phyloP scores from a whole-genome alignment of 2,888 invertebrate genomes.

The Drosophila mimica region DNA sequence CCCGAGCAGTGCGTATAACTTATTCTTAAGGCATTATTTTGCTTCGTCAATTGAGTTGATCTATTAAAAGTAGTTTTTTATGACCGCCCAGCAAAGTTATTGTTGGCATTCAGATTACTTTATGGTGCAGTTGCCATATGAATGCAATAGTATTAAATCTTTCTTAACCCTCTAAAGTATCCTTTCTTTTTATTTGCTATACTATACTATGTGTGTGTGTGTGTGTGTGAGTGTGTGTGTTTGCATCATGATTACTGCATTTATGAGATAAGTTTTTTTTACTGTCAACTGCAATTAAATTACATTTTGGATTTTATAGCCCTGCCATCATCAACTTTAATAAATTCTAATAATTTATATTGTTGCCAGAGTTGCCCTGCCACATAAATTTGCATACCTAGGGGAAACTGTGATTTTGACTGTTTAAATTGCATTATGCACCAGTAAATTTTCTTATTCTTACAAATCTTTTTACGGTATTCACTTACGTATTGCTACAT shows the following conservation, averaged over 20 bases:
- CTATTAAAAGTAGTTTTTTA: neutral
- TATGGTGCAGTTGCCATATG: conserved; percentile 3
- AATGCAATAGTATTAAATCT: neutral
- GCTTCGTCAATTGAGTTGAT: neutral
- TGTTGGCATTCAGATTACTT: neutral
- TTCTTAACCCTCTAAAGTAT: neutral
- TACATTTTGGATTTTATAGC: conserved; percentile 74
- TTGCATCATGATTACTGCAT: conserved; percentile 59
- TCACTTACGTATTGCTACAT: no score
- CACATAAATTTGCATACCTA: neutral
- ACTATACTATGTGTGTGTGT: neutral
- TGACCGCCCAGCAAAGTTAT: neutral
- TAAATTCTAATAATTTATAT: conserved; percentile 72
- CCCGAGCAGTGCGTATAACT: neutral
- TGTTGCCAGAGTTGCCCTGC: conserved; percentile 46
- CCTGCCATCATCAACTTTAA: conserved; percentile 66
- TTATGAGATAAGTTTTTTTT: conserved; percentile 72
- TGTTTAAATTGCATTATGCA: neutral
- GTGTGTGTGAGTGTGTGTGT: conserved; percentile 20
- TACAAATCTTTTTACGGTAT: neutral
- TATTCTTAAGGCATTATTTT: neutral
- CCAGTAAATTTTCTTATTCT: neutral
- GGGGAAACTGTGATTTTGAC: neutral
- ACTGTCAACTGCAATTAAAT: conserved; percentile 70
- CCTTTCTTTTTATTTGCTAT: neutral